These are phyloP conservation scores for Araneus ventricosus DNA, from an alignment of 1,140 invertebrate species.

Conservation along the genomic window DNA sequence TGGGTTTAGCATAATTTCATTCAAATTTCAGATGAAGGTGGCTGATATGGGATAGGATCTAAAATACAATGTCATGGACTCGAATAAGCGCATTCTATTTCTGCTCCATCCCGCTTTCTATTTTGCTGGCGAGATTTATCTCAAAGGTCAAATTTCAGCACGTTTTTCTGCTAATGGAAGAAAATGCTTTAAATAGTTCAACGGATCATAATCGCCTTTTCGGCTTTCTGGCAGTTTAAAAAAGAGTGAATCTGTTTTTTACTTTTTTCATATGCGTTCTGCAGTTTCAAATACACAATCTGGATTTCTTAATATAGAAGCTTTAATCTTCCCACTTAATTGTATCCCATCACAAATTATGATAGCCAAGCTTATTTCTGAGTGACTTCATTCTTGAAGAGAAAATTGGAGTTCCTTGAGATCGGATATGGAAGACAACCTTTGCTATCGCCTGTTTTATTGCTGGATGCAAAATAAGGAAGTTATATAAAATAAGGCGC, in stretches of 20 bases:
- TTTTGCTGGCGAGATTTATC: background rate
- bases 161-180: background rate
- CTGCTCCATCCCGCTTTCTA: background rate
- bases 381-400: background rate
- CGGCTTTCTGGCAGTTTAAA: background rate
- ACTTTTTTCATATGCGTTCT: background rate
- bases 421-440: too few relatives aligned
- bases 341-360: background rate
- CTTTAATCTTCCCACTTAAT: background rate
- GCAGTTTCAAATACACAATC: background rate
- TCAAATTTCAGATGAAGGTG: background rate
- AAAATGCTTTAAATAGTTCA: slow-evolving; percentile 13
- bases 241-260: background rate
- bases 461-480: too few relatives aligned
- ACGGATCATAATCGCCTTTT: background rate
- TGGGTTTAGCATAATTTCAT: background rate
- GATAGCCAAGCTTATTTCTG: background rate
- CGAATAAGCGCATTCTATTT: background rate
- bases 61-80: background rate
- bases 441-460: too few relatives aligned
- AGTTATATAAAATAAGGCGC: too few relatives aligned
- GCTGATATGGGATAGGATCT: background rate
- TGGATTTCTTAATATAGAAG: background rate
- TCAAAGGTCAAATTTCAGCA: background rate
- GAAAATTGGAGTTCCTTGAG: background rate